Evolutionary conservation across 2,888 invertebrate species (phyloP).

Genomic region (Lacanobia oleracea): DNA sequence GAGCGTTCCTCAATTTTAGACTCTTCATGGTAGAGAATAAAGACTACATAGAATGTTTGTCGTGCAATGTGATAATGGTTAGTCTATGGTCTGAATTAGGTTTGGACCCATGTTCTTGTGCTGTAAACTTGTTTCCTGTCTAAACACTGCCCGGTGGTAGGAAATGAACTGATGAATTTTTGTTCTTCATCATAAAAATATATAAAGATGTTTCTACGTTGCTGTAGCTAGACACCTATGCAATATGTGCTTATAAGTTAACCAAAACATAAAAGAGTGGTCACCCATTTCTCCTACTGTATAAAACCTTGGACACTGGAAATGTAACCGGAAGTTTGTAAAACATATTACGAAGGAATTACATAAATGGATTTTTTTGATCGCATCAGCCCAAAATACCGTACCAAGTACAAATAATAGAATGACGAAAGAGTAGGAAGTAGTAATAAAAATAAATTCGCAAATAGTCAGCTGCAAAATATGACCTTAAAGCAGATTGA

Average conservation of each 20-base stretch:
- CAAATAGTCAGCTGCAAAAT: neutral
- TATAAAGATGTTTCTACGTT: neutral
- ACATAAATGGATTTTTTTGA: neutral
- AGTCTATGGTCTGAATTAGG: constrained; percentile 35
- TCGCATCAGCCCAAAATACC: neutral
- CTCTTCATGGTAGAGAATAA: neutral
- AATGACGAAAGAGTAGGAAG: neutral
- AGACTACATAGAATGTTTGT: neutral
- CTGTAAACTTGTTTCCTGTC: constrained; percentile 59
- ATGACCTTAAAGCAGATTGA: neutral
- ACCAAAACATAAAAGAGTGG: neutral
- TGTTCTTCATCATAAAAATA: neutral
- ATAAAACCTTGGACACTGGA: neutral
- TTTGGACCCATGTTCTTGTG: constrained; percentile 33
- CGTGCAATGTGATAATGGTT: neutral
- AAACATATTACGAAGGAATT: neutral
- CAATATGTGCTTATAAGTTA: neutral
- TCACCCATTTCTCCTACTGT: neutral
- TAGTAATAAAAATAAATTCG: neutral
- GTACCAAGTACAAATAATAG: neutral
- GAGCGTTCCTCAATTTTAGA: constrained; percentile 11
- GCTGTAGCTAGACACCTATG: neutral
- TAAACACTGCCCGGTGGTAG: constrained; percentile 10
- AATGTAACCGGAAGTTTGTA: neutral
- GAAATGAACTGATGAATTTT: constrained; percentile 9